Evolutionary conservation across 2,113 vertebrate genomes (phyloP).

Genomic region (Entelurus aequoreus): DNA sequence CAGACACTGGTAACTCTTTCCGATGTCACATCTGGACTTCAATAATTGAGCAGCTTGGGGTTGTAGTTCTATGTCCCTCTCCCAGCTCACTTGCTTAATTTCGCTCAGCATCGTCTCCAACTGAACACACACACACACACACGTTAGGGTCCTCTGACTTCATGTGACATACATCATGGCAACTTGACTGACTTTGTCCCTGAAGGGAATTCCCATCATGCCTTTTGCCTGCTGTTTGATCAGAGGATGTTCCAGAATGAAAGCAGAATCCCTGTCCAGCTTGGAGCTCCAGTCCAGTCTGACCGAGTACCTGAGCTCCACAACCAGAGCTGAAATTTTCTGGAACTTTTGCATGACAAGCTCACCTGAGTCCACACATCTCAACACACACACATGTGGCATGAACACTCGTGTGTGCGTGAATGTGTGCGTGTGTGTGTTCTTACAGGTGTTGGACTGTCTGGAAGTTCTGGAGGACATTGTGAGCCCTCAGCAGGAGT

Average conservation of each 20-base stretch:
- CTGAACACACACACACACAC: slow-evolving; percentile 43
- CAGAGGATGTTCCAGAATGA: slow-evolving; percentile 73
- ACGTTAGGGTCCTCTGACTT: no score
- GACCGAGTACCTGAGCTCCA: slow-evolving; percentile 26
- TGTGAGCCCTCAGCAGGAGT: slow-evolving; percentile 5
- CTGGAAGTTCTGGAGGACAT: not conserved
- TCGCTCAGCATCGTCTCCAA: slow-evolving; percentile 69
- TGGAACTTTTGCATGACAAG: slow-evolving; percentile 55
- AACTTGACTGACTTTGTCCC: slow-evolving; percentile 15
- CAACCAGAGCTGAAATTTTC: slow-evolving; percentile 60
- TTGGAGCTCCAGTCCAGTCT: slow-evolving; percentile 52
- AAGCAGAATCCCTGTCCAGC: slow-evolving; percentile 62
- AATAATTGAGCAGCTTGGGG: slow-evolving; percentile 54
- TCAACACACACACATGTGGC: slow-evolving; percentile 9
- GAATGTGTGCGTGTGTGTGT: no score
- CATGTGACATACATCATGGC: no score
- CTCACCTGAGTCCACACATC: slow-evolving; percentile 47
- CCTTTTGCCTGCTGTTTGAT: slow-evolving; percentile 41
- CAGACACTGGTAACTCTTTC: slow-evolving; percentile 67
- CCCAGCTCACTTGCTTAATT: slow-evolving; percentile 71
- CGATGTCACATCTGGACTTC: slow-evolving; percentile 63
- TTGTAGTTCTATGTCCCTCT: slow-evolving; percentile 27
- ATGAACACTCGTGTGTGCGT: not conserved
- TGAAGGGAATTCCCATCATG: slow-evolving; percentile 61
- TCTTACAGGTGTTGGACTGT: slow-evolving; percentile 16